These are phyloP conservation scores for Drosophila bocki DNA, from an alignment of 1,140 invertebrate genomes.

Conservation along the genomic window DNA sequence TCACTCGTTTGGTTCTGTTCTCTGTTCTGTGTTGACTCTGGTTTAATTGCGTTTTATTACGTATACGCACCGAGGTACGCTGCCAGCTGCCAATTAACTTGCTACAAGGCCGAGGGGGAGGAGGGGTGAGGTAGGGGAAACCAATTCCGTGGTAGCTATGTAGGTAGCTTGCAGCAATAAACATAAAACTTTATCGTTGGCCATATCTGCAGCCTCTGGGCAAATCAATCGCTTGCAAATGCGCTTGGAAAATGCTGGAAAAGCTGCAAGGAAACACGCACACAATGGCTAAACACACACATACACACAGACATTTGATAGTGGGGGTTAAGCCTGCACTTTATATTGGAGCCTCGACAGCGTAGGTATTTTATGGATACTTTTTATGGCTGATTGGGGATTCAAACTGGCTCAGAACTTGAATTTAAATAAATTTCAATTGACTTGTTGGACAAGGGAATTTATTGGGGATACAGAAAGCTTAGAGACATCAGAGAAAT, in stretches of 20 bases:
- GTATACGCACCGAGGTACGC: conserved; percentile 42
- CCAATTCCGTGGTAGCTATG: not conserved
- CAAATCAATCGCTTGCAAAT: conserved; percentile 55
- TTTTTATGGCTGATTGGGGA: conserved; percentile 29
- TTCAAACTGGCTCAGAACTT: conserved; percentile 6
- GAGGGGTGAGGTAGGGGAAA: not conserved
- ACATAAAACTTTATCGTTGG: conserved; percentile 58
- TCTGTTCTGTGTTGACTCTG: conserved; percentile 39
- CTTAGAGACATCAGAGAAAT: not conserved
- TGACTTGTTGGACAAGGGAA: conserved; percentile 7
- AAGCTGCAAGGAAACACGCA: conserved; percentile 15
- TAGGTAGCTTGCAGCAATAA: conserved; percentile 28
- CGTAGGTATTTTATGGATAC: conserved; percentile 23
- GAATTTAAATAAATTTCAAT: conserved; percentile 24
- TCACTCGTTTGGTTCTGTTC: conserved; percentile 1
- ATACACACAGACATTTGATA: conserved; percentile 10
- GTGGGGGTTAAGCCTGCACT: conserved; percentile 17
- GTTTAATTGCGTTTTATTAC: conserved; percentile 65
- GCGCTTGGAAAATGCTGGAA: conserved; percentile 31
- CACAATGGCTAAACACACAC: conserved; percentile 8
- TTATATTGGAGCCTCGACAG: not conserved
- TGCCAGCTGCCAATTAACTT: conserved; percentile 15
- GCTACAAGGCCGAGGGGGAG: conserved; percentile 8
- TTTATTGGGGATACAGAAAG: not conserved
- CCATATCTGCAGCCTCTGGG: conserved; percentile 48